A percentile compares a stretch with the other conserved stretches of the same genome.
Conservation (phyloP, 1,140 invertebrate genomes). For the Pissodes strobi region DNA sequence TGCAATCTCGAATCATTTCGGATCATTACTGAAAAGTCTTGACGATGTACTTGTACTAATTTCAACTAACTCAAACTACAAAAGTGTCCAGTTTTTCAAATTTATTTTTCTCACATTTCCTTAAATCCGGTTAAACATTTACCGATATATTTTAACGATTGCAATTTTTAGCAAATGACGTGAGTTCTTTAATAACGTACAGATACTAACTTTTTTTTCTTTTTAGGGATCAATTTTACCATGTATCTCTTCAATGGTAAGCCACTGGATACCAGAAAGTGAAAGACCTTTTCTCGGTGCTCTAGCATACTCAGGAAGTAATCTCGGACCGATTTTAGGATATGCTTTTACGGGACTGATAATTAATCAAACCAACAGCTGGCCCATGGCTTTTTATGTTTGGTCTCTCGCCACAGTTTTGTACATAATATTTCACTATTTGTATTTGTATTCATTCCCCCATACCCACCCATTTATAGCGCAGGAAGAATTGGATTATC, state of each 20-base stretch:
- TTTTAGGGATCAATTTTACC: constrained; percentile 30
- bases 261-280: constrained; percentile 20
- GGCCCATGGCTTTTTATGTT: constrained; percentile 29
- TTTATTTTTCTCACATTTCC: too few relatives aligned
- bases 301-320: constrained; percentile 18
- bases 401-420: background rate
- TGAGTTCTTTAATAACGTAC: too few relatives aligned
- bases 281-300: constrained; percentile 26
- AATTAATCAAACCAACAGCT: constrained; percentile 10
- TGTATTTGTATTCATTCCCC: constrained; percentile 26
- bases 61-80: too few relatives aligned
- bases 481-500: constrained; percentile 15
- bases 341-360: constrained; percentile 31
- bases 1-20: too few relatives aligned
- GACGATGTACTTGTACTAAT: too few relatives aligned
- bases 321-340: constrained; percentile 30
- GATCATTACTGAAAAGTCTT: too few relatives aligned
- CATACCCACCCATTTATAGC: constrained; percentile 25
- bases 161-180: too few relatives aligned
- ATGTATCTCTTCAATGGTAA: constrained; percentile 20
- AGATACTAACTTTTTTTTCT: too few relatives aligned
- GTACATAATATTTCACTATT: constrained; percentile 15
- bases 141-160: too few relatives aligned
- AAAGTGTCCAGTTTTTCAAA: too few relatives aligned
- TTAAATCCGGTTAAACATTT: too few relatives aligned